Percentiles rank a stretch among this genome's conserved stretches.
phyloP scores from a whole-genome alignment of 2,888 invertebrate genomes.

The Epirrita christyi region DNA sequence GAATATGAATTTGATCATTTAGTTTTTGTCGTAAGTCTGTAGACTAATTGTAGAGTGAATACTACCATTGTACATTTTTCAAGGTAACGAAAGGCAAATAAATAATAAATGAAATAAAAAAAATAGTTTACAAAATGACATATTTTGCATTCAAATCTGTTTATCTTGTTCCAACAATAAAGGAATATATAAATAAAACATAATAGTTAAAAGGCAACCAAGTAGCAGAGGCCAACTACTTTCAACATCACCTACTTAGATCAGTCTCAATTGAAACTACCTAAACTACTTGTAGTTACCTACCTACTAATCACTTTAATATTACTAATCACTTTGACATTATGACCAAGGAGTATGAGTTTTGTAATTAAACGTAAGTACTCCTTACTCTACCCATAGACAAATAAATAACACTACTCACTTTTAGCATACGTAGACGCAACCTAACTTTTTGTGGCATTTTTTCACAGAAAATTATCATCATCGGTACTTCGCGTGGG shows the following conservation, averaged over 20 bases:
- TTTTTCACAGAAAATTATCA: no score
- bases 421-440: no score
- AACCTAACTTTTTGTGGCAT: no score
- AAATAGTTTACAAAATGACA: not conserved
- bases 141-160: conserved; percentile 8
- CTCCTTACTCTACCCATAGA: no score
- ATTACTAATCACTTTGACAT: conserved; percentile 9
- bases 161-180: conserved; percentile 23
- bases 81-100: not conserved
- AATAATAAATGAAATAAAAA: no score
- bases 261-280: not conserved
- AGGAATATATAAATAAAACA: conserved; percentile 36
- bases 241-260: conserved; percentile 24
- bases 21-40: no score
- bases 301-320: not conserved
- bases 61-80: not conserved
- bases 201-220: conserved; percentile 12
- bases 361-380: no score
- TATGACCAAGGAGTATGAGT: not conserved
- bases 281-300: no score
- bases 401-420: no score
- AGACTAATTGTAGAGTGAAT: no score
- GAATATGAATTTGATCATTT: no score
- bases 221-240: conserved; percentile 32
- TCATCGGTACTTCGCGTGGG: no score